Conservation (phyloP, 2,797 vertebrate species). For the Esox lucius region DNA sequence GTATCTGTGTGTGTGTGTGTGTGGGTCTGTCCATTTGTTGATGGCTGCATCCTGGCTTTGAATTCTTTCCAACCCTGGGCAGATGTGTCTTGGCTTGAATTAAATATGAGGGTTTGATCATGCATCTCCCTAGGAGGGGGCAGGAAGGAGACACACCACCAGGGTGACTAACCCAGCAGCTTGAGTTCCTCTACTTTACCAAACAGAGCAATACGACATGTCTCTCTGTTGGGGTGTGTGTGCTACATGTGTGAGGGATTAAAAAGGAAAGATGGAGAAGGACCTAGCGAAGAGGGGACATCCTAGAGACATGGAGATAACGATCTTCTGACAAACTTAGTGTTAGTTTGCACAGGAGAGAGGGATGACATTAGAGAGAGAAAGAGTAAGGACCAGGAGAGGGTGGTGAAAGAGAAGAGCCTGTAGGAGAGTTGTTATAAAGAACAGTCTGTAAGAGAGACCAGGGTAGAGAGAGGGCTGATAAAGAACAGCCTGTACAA, state of each 20-base stretch:
- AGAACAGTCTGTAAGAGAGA: background rate
- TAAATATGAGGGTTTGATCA: constrained; percentile 74
- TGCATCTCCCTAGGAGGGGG: constrained; percentile 67
- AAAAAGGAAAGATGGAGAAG: background rate
- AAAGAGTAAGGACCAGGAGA: constrained; percentile 17
- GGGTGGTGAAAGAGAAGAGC: background rate
- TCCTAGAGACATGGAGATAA: constrained; percentile 1
- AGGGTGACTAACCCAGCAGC: constrained; percentile 14
- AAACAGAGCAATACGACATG: background rate
- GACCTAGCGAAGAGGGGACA: constrained; percentile 11
- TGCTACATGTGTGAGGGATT: background rate
- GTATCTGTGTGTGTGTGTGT: constrained; percentile 43
- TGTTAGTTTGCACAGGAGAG: background rate
- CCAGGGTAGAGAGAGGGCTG: background rate
- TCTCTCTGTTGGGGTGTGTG: constrained; percentile 14
- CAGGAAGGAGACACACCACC: constrained; percentile 47
- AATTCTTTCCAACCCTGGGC: constrained; percentile 56
- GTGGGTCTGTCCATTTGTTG: constrained; percentile 56
- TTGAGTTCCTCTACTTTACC: background rate
- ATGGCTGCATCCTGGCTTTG: constrained; percentile 59
- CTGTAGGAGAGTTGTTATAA: too few relatives aligned
- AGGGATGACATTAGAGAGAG: background rate
- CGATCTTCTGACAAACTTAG: too few relatives aligned
- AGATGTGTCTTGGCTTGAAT: constrained; percentile 78
- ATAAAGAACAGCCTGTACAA: too few relatives aligned